phyloP scores from a whole-genome alignment of 2,113 vertebrate genomes.

The Shinisaurus crocodilurus region DNA sequence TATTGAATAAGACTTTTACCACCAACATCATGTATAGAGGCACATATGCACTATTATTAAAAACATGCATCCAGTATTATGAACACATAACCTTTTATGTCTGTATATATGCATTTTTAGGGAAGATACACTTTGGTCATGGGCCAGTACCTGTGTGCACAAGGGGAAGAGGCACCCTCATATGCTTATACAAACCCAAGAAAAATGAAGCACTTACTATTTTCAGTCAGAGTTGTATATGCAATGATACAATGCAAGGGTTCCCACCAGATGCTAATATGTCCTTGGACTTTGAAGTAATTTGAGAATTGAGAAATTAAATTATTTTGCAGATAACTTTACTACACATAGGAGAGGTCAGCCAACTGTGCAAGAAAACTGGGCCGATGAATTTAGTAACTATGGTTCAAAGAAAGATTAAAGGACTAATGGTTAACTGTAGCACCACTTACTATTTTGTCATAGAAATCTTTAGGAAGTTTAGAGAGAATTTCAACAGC shows the following conservation, averaged over 20 bases:
- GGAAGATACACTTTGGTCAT: not conserved
- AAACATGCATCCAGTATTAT: not conserved
- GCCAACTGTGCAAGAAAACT: not conserved
- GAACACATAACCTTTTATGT: not conserved
- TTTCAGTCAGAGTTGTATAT: not conserved
- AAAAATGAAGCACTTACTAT: not conserved
- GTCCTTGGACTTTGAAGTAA: no score
- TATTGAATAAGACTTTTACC: not conserved
- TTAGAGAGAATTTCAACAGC: slow-evolving; percentile 96
- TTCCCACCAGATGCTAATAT: not conserved
- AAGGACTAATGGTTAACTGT: not conserved
- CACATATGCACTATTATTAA: not conserved
- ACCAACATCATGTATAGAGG: not conserved
- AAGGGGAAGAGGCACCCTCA: not conserved
- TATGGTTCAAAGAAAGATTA: not conserved
- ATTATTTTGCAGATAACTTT: not conserved
- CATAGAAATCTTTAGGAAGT: slow-evolving; percentile 98
- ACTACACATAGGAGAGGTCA: not conserved
- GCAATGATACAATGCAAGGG: not conserved
- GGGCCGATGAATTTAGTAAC: not conserved
- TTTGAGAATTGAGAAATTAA: slow-evolving; percentile 3
- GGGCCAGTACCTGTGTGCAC: not conserved
- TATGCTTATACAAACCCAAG: not conserved
- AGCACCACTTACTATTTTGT: slow-evolving; percentile 91
- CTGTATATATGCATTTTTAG: not conserved